A percentile compares a stretch with the other conserved stretches of the same genome.
These are phyloP conservation scores for Chionoecetes opilio DNA, from an alignment of 1,140 invertebrate genomes.

Conservation along the genomic window DNA sequence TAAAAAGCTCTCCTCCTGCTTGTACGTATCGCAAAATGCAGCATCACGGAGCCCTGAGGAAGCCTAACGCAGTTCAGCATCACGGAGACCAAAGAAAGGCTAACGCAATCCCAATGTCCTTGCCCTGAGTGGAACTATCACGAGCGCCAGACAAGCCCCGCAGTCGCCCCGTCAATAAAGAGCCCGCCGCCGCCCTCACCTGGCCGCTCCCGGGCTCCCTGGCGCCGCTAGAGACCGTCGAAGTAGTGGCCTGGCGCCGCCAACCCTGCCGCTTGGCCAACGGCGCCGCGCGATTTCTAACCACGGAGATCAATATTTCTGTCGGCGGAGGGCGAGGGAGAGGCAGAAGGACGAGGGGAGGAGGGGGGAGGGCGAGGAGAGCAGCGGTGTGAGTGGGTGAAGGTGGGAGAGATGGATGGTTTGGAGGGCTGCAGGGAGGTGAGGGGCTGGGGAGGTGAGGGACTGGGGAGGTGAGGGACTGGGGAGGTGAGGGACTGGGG, in stretches of 20 bases:
- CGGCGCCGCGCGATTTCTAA: constrained; percentile 3
- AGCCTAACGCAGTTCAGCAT: no score
- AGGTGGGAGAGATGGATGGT: constrained; percentile 22
- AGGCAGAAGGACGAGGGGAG: neutral
- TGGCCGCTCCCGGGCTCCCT: neutral
- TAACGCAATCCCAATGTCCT: no score
- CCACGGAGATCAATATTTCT: constrained; percentile 29
- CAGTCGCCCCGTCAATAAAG: no score
- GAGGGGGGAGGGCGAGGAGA: neutral
- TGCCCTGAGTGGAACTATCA: no score
- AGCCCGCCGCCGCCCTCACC: neutral
- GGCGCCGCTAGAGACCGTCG: neutral
- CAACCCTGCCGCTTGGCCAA: neutral
- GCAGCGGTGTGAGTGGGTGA: neutral
- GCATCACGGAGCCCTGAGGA: no score
- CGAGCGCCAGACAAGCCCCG: no score
- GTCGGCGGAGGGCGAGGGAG: constrained; percentile 10
- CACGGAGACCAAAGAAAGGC: no score
- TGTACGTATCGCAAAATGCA: no score
- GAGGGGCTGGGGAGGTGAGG: neutral
- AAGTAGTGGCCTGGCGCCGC: constrained; percentile 10
- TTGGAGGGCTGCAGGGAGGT: neutral
- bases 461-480: neutral
- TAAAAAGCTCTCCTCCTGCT: no score
- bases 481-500: neutral